Conservation (phyloP, 2,113 vertebrate genomes). For the Laterallus jamaicensis region DNA sequence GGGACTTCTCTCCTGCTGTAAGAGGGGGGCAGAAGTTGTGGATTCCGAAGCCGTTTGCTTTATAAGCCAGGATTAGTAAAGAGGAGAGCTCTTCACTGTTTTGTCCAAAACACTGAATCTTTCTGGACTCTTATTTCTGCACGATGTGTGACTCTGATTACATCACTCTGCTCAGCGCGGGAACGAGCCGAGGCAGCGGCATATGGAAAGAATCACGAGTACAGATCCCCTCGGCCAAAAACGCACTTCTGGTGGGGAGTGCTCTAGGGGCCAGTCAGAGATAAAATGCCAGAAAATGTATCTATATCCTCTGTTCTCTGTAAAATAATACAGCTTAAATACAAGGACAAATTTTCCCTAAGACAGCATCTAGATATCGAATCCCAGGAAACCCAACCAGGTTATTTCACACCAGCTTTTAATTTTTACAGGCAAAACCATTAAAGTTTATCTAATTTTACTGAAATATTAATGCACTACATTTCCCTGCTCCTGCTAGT, state of each 20-base stretch:
- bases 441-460: neutral
- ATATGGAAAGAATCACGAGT: slow-evolving; percentile 60
- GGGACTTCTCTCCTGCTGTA: neutral
- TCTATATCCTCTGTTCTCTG: neutral
- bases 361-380: neutral
- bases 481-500: neutral
- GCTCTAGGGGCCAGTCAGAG: neutral
- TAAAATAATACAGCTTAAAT: neutral
- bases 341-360: neutral
- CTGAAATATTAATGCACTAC: neutral
- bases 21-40: neutral
- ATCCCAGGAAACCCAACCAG: neutral
- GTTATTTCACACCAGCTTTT: neutral
- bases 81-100: neutral
- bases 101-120: neutral
- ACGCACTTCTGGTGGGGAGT: neutral
- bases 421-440: neutral
- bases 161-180: neutral
- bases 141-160: neutral
- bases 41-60: neutral
- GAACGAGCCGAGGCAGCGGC: neutral
- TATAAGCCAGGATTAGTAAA: neutral
- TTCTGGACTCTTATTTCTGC: slow-evolving; percentile 17
- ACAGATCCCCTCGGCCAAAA: slow-evolving; percentile 20
- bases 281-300: slow-evolving; percentile 26